Conservation (phyloP, 2,113 vertebrate genomes). For the Progne subis region DNA sequence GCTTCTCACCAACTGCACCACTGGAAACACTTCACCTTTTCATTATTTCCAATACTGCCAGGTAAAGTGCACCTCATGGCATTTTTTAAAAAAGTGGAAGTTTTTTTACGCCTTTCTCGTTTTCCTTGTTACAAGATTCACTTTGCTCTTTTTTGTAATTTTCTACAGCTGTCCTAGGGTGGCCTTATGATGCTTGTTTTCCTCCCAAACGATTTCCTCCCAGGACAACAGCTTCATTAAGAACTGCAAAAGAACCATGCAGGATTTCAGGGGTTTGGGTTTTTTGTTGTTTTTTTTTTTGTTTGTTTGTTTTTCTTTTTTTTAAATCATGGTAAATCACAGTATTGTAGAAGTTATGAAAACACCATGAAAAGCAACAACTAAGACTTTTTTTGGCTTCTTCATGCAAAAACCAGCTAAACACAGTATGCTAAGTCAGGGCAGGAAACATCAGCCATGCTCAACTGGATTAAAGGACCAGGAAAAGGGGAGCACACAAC, state of each 20-base stretch:
- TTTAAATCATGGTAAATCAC: not conserved
- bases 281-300: too few species aligned
- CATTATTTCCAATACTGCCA: not conserved
- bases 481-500: not conserved
- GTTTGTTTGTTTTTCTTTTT: not conserved
- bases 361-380: not conserved
- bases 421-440: rapidly evolving
- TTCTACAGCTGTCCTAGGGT: not conserved
- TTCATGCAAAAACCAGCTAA: not conserved
- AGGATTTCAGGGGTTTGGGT: not conserved
- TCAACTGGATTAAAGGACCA: not conserved
- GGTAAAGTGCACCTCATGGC: not conserved
- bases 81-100: not conserved
- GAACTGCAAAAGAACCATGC: not conserved
- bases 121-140: not conserved
- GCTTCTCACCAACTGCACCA: not conserved
- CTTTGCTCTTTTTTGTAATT: not conserved
- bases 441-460: not conserved
- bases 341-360: not conserved
- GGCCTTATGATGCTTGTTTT: not conserved
- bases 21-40: not conserved
- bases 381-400: not conserved
- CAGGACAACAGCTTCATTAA: not conserved
- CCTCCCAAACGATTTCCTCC: not conserved
- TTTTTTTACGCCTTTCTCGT: not conserved